A percentile compares a stretch with the other conserved stretches of the same genome.
These are phyloP conservation scores for Aldrovandia affinis DNA, from an alignment of 2,797 vertebrate genomes.

Conservation along the genomic window DNA sequence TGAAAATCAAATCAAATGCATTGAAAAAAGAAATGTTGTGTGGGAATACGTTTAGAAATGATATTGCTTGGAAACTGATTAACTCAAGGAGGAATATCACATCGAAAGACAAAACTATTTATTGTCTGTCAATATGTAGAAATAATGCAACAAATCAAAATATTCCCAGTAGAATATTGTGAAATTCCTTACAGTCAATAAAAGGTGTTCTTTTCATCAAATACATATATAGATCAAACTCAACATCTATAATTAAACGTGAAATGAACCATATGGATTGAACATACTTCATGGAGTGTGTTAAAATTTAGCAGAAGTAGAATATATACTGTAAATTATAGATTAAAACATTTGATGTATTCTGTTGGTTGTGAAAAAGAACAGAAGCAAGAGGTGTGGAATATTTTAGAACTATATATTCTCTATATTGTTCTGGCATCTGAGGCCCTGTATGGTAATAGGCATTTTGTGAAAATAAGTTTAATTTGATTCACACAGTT, in stretches of 20 bases:
- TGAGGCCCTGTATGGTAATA: background rate
- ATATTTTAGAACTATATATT: constrained; percentile 6
- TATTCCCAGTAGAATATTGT: background rate
- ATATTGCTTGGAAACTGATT: background rate
- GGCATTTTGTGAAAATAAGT: background rate
- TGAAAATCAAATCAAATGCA: background rate
- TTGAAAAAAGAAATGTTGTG: background rate
- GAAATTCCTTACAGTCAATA: background rate
- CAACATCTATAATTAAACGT: constrained; percentile 7
- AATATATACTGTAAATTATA: constrained; percentile 20
- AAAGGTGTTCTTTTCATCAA: background rate
- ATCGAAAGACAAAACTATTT: background rate
- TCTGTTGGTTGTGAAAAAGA: constrained; percentile 6
- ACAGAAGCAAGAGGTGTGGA: constrained; percentile 4
- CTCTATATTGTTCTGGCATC: background rate
- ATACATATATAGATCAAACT: background rate
- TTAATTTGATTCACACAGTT: background rate
- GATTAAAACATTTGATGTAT: constrained; percentile 19
- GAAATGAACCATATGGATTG: background rate
- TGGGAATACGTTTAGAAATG: background rate
- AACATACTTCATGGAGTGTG: background rate
- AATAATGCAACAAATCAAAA: background rate
- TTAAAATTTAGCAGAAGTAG: background rate
- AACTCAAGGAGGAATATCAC: background rate
- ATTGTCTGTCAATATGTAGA: background rate